A percentile compares a stretch with the other conserved stretches of the same genome.
Conservation (phyloP, 2,113 vertebrate species). For the Tyrannus savana region DNA sequence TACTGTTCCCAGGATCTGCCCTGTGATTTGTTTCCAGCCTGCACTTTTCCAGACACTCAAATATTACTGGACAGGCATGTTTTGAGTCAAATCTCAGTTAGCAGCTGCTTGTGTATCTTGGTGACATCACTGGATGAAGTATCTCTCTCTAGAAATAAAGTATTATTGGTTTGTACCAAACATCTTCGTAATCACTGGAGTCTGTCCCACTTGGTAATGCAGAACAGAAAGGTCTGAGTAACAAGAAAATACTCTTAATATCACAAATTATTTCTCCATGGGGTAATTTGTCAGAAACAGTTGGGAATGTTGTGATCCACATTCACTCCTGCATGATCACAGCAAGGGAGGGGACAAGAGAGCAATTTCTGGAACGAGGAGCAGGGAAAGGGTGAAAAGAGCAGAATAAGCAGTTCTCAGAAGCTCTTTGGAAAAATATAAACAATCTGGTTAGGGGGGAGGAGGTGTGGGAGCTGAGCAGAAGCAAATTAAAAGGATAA, state of each 20-base stretch:
- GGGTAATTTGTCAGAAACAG: not conserved
- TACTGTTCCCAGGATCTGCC: rapidly evolving
- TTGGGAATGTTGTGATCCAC: not conserved
- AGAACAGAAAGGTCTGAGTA: not conserved
- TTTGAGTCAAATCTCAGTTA: not conserved
- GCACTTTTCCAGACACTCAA: not conserved
- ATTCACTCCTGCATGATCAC: not conserved
- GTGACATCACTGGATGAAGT: not conserved
- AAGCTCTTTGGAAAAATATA: constrained; percentile 57
- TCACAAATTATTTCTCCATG: not conserved
- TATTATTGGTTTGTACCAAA: not conserved
- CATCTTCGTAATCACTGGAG: not conserved
- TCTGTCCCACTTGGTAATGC: not conserved
- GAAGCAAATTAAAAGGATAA: constrained; percentile 68
- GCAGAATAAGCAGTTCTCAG: constrained; percentile 48
- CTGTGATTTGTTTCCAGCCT: not conserved
- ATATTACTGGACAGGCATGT: not conserved
- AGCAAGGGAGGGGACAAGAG: not conserved
- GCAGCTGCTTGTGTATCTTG: not conserved
- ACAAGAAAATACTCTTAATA: not conserved
- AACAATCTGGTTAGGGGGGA: constrained; percentile 66
- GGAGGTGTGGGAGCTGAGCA: constrained; percentile 53
- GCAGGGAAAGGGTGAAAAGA: constrained; percentile 29
- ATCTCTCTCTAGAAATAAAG: not conserved
- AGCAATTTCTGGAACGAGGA: not conserved